A percentile compares a stretch with the other conserved stretches of the same genome.
phyloP scores from a whole-genome alignment of 2,888 invertebrate species.

The Caradrina kadenii region DNA sequence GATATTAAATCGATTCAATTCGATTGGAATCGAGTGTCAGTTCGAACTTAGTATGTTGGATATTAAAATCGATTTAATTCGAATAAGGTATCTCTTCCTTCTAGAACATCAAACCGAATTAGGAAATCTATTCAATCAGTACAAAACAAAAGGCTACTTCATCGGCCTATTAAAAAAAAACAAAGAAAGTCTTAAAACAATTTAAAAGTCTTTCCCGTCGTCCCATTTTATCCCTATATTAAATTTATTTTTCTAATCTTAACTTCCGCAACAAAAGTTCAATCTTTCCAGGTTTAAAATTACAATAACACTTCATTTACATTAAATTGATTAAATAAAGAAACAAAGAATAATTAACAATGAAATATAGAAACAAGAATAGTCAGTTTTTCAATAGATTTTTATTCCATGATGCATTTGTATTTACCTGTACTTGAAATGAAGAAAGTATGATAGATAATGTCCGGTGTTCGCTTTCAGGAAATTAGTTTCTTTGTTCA shows the following conservation, averaged over 20 bases:
- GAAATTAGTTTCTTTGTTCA: conserved; percentile 30
- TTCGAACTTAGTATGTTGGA: no score
- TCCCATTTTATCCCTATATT: background rate
- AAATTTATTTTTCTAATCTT: conserved; percentile 2
- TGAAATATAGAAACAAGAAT: background rate
- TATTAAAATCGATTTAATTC: no score
- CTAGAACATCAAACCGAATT: no score
- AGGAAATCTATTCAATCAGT: no score
- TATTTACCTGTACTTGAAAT: conserved; percentile 4
- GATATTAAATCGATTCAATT: no score
- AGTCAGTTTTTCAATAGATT: conserved; percentile 5
- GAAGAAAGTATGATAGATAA: conserved; percentile 16
- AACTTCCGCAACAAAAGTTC: background rate
- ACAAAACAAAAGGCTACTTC: background rate
- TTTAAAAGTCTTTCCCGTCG: conserved; percentile 1
- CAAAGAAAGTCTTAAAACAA: conserved; percentile 1
- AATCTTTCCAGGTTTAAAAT: background rate
- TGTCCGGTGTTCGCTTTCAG: conserved; percentile 41
- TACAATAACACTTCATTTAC: conserved; percentile 10
- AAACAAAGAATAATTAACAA: background rate
- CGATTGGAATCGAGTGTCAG: no score
- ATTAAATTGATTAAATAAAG: conserved; percentile 22
- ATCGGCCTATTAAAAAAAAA: background rate
- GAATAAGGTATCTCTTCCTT: no score
- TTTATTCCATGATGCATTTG: conserved; percentile 31